Evolutionary conservation across 2,888 invertebrate species (phyloP), one percentile per base, ranked within the genome.

Genomic region (Spodoptera exigua): DNA sequence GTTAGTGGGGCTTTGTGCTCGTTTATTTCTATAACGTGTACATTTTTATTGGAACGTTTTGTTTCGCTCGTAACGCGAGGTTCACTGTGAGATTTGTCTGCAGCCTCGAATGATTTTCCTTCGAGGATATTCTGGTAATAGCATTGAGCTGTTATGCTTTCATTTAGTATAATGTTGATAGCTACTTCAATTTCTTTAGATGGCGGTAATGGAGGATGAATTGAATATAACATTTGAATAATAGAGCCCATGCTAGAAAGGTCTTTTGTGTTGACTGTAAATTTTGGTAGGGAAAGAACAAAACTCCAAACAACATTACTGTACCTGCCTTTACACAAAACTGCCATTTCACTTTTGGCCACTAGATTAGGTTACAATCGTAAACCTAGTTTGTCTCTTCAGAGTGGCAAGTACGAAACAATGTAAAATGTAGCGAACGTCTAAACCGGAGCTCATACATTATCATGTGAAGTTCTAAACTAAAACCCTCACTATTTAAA

Each of bases 41-140:
- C 45, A 72, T 67, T 68, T 67, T 54, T 60, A 54, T 54, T 46
- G 41, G 10, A 48, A 46, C 13, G 1, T 37, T 37, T 70, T 54
- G 36, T 41, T 37, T 48, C 40, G 55, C 16, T 10, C 27, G 11
- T 49, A 17, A 40, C 44, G 41, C 14, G 21, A 32, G 43, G 35
- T 41, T 47, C 39, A 35, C 27, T 46, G 14, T 9, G 45, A 21
- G 32, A 17, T 48, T 17, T 55, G 14, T 45, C 43, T 48, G 37
- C 12, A 3, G 12, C 13, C 7, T 3, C 2, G 32, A 43, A 43
- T 69, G 13, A 16, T 46, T 47, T 70, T 36, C 34, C 34, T 27
- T 12, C 0, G 17, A 53, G 7, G 53, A 70, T 63, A 63, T 21
- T 34, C 12, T 13, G 0, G 41, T 13, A 16, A 58, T 48, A 39